phyloP scores from a whole-genome alignment of 1,140 invertebrate genomes.

The Drosophila santomea region DNA sequence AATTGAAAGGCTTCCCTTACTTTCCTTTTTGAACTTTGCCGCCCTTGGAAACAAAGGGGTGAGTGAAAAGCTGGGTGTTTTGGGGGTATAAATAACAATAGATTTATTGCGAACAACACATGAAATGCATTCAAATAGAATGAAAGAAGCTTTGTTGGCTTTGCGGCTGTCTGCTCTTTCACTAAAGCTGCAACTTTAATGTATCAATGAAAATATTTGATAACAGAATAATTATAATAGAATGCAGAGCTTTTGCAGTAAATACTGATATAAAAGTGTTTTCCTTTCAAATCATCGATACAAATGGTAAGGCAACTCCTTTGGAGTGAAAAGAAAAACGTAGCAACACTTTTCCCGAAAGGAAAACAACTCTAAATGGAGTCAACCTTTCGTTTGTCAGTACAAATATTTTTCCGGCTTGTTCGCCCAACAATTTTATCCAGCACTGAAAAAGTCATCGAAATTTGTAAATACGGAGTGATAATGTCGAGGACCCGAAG shows the following conservation, averaged over 20 bases:
- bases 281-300: not conserved
- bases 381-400: not conserved
- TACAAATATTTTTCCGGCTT: slow-evolving; percentile 4
- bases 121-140: slow-evolving; percentile 71
- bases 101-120: slow-evolving; percentile 80
- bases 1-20: slow-evolving; percentile 28
- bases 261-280: not conserved
- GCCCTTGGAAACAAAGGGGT: slow-evolving; percentile 19
- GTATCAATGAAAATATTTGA: too few species aligned
- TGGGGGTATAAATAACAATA: slow-evolving; percentile 66
- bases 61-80: not conserved
- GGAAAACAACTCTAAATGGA: not conserved
- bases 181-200: slow-evolving; percentile 6
- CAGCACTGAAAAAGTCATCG: not conserved
- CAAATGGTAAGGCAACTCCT: not conserved
- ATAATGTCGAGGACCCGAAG: not conserved
- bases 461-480: not conserved
- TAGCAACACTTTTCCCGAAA: not conserved
- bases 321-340: not conserved
- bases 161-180: not conserved
- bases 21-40: slow-evolving; percentile 52
- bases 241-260: too few species aligned
- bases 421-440: not conserved
- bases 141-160: slow-evolving; percentile 54
- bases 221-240: too few species aligned